Evolutionary conservation across 2,888 invertebrate genomes (phyloP).

Genomic region (Thysanoteuthis rhombus): DNA sequence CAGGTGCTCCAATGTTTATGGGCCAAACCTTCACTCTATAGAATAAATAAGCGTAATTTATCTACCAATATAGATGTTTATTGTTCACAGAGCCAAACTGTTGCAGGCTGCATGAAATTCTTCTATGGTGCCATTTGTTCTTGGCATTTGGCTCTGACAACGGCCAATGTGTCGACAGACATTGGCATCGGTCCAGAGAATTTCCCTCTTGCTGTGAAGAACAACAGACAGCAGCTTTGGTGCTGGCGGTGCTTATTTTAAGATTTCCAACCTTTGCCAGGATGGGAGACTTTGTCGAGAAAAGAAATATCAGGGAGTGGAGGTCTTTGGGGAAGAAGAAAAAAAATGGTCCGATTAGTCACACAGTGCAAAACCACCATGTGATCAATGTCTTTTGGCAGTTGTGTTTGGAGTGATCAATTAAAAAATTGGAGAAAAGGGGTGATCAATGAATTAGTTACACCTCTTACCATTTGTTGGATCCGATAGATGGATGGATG

Average conservation of each 20-base stretch:
- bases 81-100: not conserved
- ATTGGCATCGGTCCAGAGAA: not conserved
- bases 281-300: not conserved
- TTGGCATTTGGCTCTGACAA: not conserved
- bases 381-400: too few relatives aligned
- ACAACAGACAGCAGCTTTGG: not conserved
- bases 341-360: too few relatives aligned
- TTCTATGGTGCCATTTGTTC: not conserved
- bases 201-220: not conserved
- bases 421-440: too few relatives aligned
- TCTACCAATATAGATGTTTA: too few relatives aligned
- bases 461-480: too few relatives aligned
- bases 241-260: not conserved
- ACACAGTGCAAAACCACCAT: too few relatives aligned
- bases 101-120: not conserved
- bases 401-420: too few relatives aligned
- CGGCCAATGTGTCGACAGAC: not conserved
- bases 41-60: too few relatives aligned
- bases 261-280: not conserved
- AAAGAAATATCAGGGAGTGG: not conserved
- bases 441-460: too few relatives aligned
- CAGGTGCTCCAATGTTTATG: not conserved
- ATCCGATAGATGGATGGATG: too few relatives aligned
- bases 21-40: not conserved
- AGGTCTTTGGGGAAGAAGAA: not conserved